A percentile compares a stretch with the other conserved stretches of the same genome.
Evolutionary conservation across 1,140 invertebrate genomes (phyloP).

Genomic region (Nomia melanderi): DNA sequence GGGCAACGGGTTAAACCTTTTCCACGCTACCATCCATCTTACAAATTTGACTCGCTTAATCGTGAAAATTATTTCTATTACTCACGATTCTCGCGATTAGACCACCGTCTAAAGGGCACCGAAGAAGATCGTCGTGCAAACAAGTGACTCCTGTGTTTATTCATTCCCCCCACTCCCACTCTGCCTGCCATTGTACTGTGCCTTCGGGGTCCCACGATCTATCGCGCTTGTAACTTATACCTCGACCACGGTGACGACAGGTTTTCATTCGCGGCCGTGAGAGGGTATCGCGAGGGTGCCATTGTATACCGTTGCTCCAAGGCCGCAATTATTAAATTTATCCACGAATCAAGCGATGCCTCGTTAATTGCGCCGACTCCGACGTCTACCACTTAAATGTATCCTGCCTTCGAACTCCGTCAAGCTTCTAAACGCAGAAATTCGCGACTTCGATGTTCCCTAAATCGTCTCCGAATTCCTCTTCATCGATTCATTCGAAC

Average conservation of each 20-base stretch:
- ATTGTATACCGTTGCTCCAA: slow-evolving; percentile 35
- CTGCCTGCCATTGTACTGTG: slow-evolving; percentile 48
- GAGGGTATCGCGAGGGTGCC: slow-evolving; percentile 41
- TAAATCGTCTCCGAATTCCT: background rate
- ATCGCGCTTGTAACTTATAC: slow-evolving; percentile 56
- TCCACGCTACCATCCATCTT: no score
- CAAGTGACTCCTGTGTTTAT: slow-evolving; percentile 53
- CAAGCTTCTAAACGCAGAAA: no score
- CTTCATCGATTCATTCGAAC: background rate
- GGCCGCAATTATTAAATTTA: slow-evolving; percentile 48
- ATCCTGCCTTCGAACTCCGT: background rate
- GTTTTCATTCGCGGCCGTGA: slow-evolving; percentile 51
- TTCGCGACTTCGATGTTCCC: background rate
- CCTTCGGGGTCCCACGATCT: slow-evolving; percentile 51
- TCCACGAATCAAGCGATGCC: slow-evolving; percentile 38
- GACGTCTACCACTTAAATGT: slow-evolving; percentile 26
- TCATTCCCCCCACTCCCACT: slow-evolving; percentile 39
- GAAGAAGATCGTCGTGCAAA: slow-evolving; percentile 39
- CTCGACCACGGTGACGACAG: slow-evolving; percentile 15
- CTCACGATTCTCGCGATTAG: slow-evolving; percentile 37
- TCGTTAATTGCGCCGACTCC: slow-evolving; percentile 42
- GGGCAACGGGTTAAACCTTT: no score
- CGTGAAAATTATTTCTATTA: slow-evolving; percentile 1
- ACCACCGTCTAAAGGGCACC: slow-evolving; percentile 25
- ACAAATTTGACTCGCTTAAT: no score